Evolutionary conservation across 2,888 invertebrate genomes (phyloP).

Genomic region (Oegoconia quadripuncta): DNA sequence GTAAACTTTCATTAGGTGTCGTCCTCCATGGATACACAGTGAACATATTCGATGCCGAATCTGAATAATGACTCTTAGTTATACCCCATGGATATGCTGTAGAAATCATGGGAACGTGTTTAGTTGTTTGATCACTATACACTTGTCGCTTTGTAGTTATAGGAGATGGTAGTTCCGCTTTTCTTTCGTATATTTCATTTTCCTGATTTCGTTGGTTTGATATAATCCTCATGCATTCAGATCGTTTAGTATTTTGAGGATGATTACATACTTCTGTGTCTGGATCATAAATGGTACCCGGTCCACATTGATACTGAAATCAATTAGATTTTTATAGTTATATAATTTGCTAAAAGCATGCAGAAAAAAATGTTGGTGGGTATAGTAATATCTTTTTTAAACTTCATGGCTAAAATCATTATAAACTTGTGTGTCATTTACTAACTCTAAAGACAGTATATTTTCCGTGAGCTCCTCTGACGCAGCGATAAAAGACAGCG

Average conservation of each 20-base stretch:
- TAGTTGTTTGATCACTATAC: conserved; percentile 19
- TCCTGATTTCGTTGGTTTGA: conserved; percentile 35
- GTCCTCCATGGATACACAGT: conserved; percentile 21
- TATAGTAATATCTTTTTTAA: too few relatives aligned
- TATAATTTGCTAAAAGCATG: not conserved
- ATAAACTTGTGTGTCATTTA: not conserved
- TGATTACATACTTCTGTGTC: conserved; percentile 84
- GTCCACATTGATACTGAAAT: conserved; percentile 84
- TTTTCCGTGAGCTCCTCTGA: conserved; percentile 77
- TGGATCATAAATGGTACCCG: conserved; percentile 87
- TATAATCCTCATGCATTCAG: conserved; percentile 79
- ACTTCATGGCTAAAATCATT: not conserved
- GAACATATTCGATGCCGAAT: conserved; percentile 5
- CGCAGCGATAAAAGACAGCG: conserved; percentile 86
- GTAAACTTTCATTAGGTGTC: conserved; percentile 11
- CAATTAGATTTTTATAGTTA: conserved; percentile 1
- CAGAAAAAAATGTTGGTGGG: too few relatives aligned
- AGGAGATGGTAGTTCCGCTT: conserved; percentile 52
- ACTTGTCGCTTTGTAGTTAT: conserved; percentile 39
- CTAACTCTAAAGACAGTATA: conserved; percentile 77
- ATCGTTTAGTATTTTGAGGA: conserved; percentile 82
- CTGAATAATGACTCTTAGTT: conserved; percentile 6
- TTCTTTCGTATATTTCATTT: conserved; percentile 64
- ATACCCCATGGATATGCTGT: conserved; percentile 19
- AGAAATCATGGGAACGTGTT: conserved; percentile 8